Evolutionary conservation across 2,888 invertebrate species (phyloP), one percentile per base, ranked within the genome.

Genomic region (Meiosimyza decipiens): DNA sequence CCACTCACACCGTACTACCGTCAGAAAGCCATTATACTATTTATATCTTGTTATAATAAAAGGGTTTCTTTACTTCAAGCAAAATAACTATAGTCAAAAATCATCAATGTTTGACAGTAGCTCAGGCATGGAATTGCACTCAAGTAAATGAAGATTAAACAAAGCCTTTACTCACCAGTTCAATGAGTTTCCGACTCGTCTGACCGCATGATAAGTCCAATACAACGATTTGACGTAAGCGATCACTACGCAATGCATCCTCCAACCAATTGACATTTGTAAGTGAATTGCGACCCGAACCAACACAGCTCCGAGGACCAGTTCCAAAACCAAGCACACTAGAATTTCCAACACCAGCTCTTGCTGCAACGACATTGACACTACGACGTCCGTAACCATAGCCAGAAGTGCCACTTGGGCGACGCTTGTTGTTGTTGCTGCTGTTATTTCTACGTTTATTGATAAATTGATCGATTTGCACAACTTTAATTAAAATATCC

Each of bases 131-230:
- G 68, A 71, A 69, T 68, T 18, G 11, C 13, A 49, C 67, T 33
- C 47, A 1, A 16, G 28, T 64, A 15, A 6, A 28, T 28, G 28
- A 28, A 28, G 28, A 4, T 28, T 28, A 28, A 28, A 28, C 28
- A 3, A 28, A 71, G 28, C 28, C 4, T 75, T 74, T 72, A 80
- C 84, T 85, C 76, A 87, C 86, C 85, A 85, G 77, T 80, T 85
- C 79, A 67, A 86, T 79, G 62, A 86, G 78, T 71, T 82, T 80
- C 51, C 84, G 82, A 79, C 86, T 87, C 59, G 80, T 78, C 70
- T 70, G 68, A 72, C 86, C 84, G 77, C 87, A 86, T 72, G 83
- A 80, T 75, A 86, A 81, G 80, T 86, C 83, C 75, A 86, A 78
- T 60, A 81, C 82, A 73, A 84, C 83, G 79, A 87, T 76, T 80